Conservation (phyloP, 2,888 invertebrate genomes). For the Eurois occulta region DNA sequence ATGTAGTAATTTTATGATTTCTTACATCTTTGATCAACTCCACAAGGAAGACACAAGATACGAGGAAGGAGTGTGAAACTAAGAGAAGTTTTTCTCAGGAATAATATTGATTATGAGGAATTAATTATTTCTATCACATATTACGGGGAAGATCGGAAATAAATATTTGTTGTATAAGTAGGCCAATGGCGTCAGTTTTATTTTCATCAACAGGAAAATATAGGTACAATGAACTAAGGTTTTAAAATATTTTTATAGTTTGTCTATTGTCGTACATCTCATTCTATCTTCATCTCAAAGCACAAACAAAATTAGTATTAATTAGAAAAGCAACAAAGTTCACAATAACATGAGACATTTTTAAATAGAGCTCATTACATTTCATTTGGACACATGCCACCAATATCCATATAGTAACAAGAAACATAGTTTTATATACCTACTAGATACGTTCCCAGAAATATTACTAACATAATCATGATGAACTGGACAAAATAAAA, state of each 20-base stretch:
- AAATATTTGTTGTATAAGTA: conserved; percentile 39
- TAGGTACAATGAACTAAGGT: conserved; percentile 65
- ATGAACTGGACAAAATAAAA: conserved; percentile 53
- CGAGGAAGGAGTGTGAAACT: not conserved
- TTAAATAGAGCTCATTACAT: conserved; percentile 45
- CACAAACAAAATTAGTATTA: conserved; percentile 44
- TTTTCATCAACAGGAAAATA: conserved; percentile 63
- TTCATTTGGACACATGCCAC: conserved; percentile 73
- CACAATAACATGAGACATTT: conserved; percentile 46
- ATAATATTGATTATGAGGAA: not conserved
- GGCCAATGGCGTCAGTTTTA: conserved; percentile 64
- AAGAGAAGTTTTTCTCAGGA: not conserved
- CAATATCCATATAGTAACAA: conserved; percentile 61
- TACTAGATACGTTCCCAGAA: conserved; percentile 66
- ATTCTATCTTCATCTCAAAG: conserved; percentile 1
- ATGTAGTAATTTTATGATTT: not conserved
- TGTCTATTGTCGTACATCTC: conserved; percentile 54
- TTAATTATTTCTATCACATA: conserved; percentile 13
- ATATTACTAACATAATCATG: conserved; percentile 57
- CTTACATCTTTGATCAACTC: not conserved
- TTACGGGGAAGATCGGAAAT: conserved; percentile 46
- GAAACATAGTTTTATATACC: conserved; percentile 58
- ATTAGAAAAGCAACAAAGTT: conserved; percentile 45
- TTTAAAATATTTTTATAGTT: conserved; percentile 55
- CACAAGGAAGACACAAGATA: not conserved